Percentiles rank a stretch among this genome's conserved stretches.
phyloP scores from a whole-genome alignment of 1,140 invertebrate genomes.

The Littorina saxatilis region DNA sequence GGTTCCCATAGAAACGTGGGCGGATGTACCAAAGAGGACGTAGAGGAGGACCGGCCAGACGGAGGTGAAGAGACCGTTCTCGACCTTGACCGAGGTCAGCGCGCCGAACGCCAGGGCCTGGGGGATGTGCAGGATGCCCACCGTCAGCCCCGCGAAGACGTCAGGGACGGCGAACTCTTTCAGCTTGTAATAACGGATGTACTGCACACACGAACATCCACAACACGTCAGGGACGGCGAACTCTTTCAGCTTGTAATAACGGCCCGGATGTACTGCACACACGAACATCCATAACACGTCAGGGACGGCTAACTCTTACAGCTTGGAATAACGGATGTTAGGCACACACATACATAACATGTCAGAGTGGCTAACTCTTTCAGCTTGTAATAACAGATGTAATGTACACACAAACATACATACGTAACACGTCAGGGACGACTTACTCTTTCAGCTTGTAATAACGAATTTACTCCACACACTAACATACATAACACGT shows the following conservation, averaged over 20 bases:
- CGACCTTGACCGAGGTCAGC: conserved; percentile 76
- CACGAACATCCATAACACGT: not conserved
- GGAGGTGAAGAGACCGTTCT: conserved; percentile 78
- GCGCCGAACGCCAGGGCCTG: conserved; percentile 78
- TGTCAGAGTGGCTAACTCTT: too few species aligned
- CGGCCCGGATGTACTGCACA: conserved; percentile 59
- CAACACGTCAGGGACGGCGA: too few species aligned
- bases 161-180: conserved; percentile 72
- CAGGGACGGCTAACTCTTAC: not conserved
- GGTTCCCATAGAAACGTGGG: conserved; percentile 75
- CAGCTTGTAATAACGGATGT: too few species aligned
- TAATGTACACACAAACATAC: too few species aligned
- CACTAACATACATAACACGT: too few species aligned
- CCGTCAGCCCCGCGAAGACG: conserved; percentile 76
- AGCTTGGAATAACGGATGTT: too few species aligned
- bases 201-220: too few species aligned
- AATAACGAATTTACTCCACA: too few species aligned
- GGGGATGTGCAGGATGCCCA: conserved; percentile 77
- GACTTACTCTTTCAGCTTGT: too few species aligned
- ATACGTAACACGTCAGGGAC: too few species aligned
- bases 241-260: too few species aligned
- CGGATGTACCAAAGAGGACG: conserved; percentile 78
- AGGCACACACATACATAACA: not conserved
- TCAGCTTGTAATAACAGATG: too few species aligned
- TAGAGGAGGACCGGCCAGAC: conserved; percentile 78